Percentiles rank a stretch among this genome's conserved stretches.
phyloP scores from a whole-genome alignment of 2,888 invertebrate species.

The Agrochola macilenta region DNA sequence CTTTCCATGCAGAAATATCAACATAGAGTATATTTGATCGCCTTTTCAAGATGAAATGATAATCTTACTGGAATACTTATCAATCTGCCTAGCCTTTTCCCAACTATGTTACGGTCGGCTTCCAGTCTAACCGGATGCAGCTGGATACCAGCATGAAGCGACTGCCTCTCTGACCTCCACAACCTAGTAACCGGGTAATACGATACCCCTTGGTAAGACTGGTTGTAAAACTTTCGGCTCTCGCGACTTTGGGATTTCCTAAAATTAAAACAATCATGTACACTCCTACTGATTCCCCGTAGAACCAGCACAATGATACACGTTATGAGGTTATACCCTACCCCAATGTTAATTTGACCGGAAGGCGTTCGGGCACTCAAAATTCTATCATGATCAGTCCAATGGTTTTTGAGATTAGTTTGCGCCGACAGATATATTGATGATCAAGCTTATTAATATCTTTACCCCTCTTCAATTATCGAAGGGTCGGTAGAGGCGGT shows the following conservation, averaged over 20 bases:
- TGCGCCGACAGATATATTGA: not conserved
- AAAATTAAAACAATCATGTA: not conserved
- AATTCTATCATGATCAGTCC: conserved; percentile 51
- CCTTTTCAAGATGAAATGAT: too few relatives aligned
- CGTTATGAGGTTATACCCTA: not conserved
- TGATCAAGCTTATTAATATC: not conserved
- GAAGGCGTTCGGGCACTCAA: conserved; percentile 30
- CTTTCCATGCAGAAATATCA: not conserved
- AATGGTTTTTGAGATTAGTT: conserved; percentile 54
- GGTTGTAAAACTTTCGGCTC: too few relatives aligned
- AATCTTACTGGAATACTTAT: not conserved
- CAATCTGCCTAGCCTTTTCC: not conserved
- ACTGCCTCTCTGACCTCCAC: too few relatives aligned
- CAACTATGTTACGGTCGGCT: too few relatives aligned
- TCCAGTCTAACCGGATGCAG: too few relatives aligned
- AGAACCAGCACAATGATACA: not conserved
- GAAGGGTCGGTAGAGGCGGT: not conserved
- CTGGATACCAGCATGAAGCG: too few relatives aligned
- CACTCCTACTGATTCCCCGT: not conserved
- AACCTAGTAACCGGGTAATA: too few relatives aligned
- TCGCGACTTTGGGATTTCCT: too few relatives aligned
- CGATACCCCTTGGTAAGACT: too few relatives aligned
- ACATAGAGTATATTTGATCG: not conserved
- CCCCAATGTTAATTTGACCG: conserved; percentile 27
- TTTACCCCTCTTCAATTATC: not conserved